Evolutionary conservation across 2,113 vertebrate species (phyloP), one percentile per base, ranked within the genome.

Genomic region (Otus sunia): DNA sequence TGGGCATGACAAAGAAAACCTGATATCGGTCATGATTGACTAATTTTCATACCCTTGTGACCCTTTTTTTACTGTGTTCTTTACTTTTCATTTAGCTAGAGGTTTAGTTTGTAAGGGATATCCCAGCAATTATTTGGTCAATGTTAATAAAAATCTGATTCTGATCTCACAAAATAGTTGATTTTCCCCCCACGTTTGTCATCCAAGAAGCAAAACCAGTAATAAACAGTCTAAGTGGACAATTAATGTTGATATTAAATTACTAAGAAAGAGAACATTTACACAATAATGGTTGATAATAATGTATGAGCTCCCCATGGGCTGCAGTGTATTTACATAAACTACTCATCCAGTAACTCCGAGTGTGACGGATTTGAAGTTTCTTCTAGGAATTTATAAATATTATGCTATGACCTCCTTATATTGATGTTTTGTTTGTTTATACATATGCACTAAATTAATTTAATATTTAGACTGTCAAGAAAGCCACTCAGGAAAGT

Each of bases 201-300:
- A 94, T 86, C 15, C 58, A 82, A 93, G 81, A 88, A 79, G 5
- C 16, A 88, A 94, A 94, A 27, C 1, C 29, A 63, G 47, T 56
- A 91, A 87, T 68, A 78, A 84, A 47, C 18, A 69, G 20, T 36
- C 18, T 81, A 87, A 89, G 43, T 75, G 68, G 80, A 81, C 77
- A 96, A 95, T 87, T 91, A 91, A 4, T 45, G 39, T 36, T 68
- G 39, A 50, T 95, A 93, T 67, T 89, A 78, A 87, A 79, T 90
- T 94, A 72, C 39, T 64, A 89, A 89, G 66, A 92, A 74, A 67
- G 23, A 92, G 37, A 90, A 64, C 37, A 87, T 80, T 90, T 89
- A 34, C 43, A 81, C 50, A 85, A 58, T 88, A 91, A 94, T 5
- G 1, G 27, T n/a, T 68, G 27, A 45, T 72, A 96, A 79, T 94